Evolutionary conservation across 2,113 vertebrate species (phyloP).

Genomic region (Myotis lucifugus): DNA sequence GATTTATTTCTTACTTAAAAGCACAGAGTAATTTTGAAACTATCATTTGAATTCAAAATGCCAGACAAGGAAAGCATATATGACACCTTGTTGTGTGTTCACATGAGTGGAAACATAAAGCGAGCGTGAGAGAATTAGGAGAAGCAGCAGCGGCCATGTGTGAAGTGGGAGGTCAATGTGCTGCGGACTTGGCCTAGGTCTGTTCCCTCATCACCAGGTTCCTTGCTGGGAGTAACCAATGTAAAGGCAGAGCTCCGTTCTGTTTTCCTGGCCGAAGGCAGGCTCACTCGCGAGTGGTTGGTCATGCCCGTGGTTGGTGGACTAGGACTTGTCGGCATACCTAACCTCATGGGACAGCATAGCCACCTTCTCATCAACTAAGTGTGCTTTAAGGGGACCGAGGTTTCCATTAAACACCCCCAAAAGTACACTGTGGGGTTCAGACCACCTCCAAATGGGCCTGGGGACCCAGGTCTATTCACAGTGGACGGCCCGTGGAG

Average conservation of each 20-base stretch:
- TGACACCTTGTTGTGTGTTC: not conserved
- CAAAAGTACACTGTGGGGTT: slow-evolving; percentile 14
- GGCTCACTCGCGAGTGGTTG: not conserved
- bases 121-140: not conserved
- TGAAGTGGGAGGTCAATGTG: not conserved
- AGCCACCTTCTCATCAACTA: not conserved
- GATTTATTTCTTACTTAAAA: not conserved
- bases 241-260: not conserved
- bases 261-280: not conserved
- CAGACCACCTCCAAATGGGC: not conserved
- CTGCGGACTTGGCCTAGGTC: not conserved
- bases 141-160: not conserved
- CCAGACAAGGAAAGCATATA: not conserved
- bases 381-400: not conserved
- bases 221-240: slow-evolving; percentile 53
- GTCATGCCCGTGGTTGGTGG: not conserved
- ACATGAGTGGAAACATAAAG: not conserved
- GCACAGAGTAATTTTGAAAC: not conserved
- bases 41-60: not conserved
- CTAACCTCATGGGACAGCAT: rapidly evolving
- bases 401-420: not conserved
- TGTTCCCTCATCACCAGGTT: not conserved
- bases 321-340: not conserved
- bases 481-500: not conserved
- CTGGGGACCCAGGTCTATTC: not conserved